Evolutionary conservation across 2,113 vertebrate genomes (phyloP).

Genomic region (Paratilapia polleni): DNA sequence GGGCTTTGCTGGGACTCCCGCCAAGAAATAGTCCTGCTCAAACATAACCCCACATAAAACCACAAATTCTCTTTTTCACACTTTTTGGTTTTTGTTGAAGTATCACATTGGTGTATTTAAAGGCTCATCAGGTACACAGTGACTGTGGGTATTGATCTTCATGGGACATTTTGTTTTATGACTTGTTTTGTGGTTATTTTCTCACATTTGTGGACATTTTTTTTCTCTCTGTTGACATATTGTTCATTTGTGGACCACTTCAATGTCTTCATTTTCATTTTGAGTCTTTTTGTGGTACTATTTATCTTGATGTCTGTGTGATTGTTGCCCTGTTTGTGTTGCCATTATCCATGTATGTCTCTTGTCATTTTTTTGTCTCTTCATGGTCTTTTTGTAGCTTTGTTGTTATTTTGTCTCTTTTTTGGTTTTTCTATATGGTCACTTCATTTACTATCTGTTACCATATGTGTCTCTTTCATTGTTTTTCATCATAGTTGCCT

Average conservation of each 20-base stretch:
- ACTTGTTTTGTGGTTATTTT: background rate
- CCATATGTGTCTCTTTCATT: background rate
- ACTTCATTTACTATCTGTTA: background rate
- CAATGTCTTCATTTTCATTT: background rate
- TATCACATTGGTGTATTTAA: background rate
- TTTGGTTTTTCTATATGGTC: background rate
- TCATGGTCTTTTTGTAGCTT: background rate
- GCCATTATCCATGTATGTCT: background rate
- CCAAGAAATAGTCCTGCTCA: constrained; percentile 14
- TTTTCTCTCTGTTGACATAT: background rate
- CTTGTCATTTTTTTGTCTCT: accelerated
- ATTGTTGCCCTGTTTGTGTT: background rate
- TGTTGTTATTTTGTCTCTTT: background rate
- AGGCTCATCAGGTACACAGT: background rate
- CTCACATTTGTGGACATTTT: background rate
- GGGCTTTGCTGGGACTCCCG: background rate
- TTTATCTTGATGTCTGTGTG: accelerated
- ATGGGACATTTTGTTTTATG: background rate
- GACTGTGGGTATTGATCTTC: background rate
- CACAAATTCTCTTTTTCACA: background rate
- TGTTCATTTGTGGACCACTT: background rate
- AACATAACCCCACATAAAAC: constrained; percentile 16
- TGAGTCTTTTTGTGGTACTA: background rate
- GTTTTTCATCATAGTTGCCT: background rate
- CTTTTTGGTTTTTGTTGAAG: constrained; percentile 3